These are phyloP conservation scores for Lamprologus tigripictilis DNA, from an alignment of 2,113 vertebrate species.

Conservation along the genomic window DNA sequence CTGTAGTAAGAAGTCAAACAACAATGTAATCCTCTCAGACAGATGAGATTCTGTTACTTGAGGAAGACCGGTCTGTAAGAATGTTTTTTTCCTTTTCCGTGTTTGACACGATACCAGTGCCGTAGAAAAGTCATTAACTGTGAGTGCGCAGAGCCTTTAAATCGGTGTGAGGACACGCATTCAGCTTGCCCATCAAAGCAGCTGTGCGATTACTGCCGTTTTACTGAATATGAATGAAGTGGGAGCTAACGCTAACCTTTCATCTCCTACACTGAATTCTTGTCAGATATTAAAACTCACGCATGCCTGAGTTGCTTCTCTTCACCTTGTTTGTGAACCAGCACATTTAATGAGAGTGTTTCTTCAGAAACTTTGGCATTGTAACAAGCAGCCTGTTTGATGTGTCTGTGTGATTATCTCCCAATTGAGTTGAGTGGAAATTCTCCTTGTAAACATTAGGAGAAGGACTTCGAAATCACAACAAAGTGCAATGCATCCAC, in stretches of 20 bases:
- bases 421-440: slow-evolving; percentile 41
- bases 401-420: slow-evolving; percentile 63
- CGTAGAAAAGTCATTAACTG: slow-evolving; percentile 36
- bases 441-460: slow-evolving; percentile 47
- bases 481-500: slow-evolving; percentile 28
- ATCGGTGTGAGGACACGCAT: slow-evolving; percentile 15
- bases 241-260: slow-evolving; percentile 39
- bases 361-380: slow-evolving; percentile 45
- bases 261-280: slow-evolving; percentile 22
- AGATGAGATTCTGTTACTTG: not conserved
- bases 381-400: slow-evolving; percentile 60
- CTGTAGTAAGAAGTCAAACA: not conserved
- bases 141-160: slow-evolving; percentile 26
- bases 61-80: not conserved
- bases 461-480: slow-evolving; percentile 44
- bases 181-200: slow-evolving; percentile 59
- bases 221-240: slow-evolving; percentile 58
- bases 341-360: slow-evolving; percentile 60
- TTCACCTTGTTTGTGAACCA: slow-evolving; percentile 55
- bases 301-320: slow-evolving; percentile 19
- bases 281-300: slow-evolving; percentile 46
- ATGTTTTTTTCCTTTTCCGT: slow-evolving; percentile 5
- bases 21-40: not conserved
- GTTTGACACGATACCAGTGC: not conserved
- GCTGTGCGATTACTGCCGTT: not conserved